Conservation (phyloP, 1,140 invertebrate genomes). For the Drosophila sturtevanti region DNA sequence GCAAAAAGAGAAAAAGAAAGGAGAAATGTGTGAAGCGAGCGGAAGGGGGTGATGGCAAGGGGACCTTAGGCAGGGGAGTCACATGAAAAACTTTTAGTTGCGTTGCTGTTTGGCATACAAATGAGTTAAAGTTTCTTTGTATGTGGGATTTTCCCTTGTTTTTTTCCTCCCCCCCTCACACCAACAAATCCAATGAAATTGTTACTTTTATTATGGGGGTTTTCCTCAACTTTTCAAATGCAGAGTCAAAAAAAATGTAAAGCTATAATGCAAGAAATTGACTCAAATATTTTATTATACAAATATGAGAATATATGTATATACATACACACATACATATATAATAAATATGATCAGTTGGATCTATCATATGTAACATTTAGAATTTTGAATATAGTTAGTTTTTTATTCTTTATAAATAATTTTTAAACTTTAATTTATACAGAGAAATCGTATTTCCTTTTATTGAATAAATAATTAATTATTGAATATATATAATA, state of each 20-base stretch:
- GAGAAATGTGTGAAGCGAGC: background rate
- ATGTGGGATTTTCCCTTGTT: background rate
- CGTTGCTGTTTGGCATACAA: conserved; percentile 77
- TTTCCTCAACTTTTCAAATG: background rate
- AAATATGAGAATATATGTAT: too few species aligned
- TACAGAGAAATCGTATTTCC: too few species aligned
- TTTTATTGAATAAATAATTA: too few species aligned
- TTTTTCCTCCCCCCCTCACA: background rate
- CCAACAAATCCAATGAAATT: conserved; percentile 29
- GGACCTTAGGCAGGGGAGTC: conserved; percentile 54
- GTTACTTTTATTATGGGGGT: conserved; percentile 21
- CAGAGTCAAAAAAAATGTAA: background rate
- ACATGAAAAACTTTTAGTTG: conserved; percentile 78
- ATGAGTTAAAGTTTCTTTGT: conserved; percentile 73
- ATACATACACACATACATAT: too few species aligned
- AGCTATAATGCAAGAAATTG: background rate
- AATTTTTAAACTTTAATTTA: too few species aligned
- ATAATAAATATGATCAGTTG: background rate
- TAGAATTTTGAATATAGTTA: background rate
- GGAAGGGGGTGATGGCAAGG: too few species aligned
- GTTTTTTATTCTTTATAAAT: too few species aligned
- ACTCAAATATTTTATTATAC: too few species aligned
- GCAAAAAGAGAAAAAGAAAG: conserved; percentile 39
- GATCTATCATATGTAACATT: background rate
- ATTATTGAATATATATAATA: too few species aligned